These are phyloP conservation scores for Amaurobius ferox DNA, from an alignment of 2,888 invertebrate species.

Conservation along the genomic window DNA sequence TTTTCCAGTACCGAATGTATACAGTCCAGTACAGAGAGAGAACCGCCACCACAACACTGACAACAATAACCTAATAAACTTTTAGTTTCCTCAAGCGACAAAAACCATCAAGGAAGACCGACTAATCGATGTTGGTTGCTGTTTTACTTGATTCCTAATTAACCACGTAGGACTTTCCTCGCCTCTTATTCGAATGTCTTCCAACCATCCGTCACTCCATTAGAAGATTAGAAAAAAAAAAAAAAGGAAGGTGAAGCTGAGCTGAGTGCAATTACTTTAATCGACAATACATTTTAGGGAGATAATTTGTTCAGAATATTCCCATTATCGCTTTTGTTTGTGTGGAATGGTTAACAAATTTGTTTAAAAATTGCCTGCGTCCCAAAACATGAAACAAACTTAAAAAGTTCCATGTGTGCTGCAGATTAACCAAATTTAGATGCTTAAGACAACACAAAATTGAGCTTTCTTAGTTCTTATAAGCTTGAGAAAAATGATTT, in stretches of 20 bases:
- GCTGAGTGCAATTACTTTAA: constrained; percentile 4
- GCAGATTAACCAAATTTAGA: no score
- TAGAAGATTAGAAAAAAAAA: background rate
- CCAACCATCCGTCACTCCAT: background rate
- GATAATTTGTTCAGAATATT: background rate
- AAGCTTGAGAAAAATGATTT: no score
- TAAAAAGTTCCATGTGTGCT: no score
- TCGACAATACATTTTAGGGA: background rate
- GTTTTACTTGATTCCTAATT: background rate
- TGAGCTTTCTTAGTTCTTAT: no score
- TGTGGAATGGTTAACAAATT: no score
- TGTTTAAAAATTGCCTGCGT: no score
- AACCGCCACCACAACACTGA: background rate
- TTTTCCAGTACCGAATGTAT: no score
- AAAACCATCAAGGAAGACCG: background rate
- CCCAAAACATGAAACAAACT: no score
- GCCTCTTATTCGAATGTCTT: background rate
- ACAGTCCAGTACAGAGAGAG: no score
- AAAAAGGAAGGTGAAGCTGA: background rate
- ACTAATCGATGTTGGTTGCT: background rate
- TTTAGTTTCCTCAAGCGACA: background rate
- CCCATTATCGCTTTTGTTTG: background rate
- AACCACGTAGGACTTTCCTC: background rate
- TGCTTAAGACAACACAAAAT: no score
- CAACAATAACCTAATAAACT: background rate